Evolutionary conservation across 2,888 invertebrate genomes (phyloP).

Genomic region (Archips crataeganus): DNA sequence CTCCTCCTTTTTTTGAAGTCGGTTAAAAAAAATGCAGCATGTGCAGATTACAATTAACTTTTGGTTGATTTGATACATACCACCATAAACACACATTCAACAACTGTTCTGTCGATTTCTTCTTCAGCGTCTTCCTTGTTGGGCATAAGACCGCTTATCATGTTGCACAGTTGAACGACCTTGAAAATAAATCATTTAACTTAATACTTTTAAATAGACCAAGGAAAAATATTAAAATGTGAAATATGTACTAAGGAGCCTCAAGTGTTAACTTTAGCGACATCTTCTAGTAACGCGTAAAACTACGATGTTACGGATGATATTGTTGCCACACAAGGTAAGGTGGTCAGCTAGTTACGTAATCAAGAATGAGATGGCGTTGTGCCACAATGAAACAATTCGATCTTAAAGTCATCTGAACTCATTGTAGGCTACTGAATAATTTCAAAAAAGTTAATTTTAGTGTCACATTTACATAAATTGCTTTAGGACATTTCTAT

Average conservation of each 20-base stretch:
- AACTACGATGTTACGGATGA: constrained; percentile 7
- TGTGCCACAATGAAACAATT: neutral
- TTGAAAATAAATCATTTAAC: constrained; percentile 53
- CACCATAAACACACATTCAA: constrained; percentile 90
- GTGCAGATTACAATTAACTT: neutral
- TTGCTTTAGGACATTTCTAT: no score
- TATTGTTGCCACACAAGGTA: neutral
- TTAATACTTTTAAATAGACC: neutral
- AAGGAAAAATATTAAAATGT: neutral
- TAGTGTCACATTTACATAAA: no score
- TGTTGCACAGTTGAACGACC: constrained; percentile 93
- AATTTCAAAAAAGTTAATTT: no score
- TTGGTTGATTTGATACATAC: constrained; percentile 59
- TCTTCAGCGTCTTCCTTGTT: constrained; percentile 80
- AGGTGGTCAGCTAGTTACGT: neutral
- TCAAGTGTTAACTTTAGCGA: neutral
- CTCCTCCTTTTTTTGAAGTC: no score
- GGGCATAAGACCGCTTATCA: constrained; percentile 91
- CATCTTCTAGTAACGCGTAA: neutral
- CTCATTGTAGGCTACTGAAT: neutral
- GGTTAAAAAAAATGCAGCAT: constrained; percentile 1
- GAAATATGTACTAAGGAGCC: no score
- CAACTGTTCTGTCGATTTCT: constrained; percentile 82
- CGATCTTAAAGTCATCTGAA: neutral
- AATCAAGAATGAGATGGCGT: neutral